Base-by-base conservation (phyloP, 2,888 invertebrate species). In the Parasteatoda lunata region DNA sequence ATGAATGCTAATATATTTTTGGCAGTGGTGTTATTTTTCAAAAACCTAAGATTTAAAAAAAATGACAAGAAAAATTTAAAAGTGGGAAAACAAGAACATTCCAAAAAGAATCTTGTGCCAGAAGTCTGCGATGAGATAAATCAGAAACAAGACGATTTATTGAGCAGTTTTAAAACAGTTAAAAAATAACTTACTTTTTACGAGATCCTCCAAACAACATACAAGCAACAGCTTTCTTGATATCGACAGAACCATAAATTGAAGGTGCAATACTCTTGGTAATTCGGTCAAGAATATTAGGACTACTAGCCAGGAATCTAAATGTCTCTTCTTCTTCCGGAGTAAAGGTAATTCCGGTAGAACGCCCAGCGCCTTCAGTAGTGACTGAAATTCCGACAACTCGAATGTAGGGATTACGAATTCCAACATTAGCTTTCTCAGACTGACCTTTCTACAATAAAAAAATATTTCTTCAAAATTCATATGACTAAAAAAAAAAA, bases 171-270 rank as follows among this genome's bases (percentile, higher is more conserved):
- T 5, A 78, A 54, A 77, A 70, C 7, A 81, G 52, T 54, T 85
- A 75, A 83, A n/a, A 30, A 30, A 30, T 30, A 30, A 30, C 81
- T 77, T 79, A 93, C 93, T 92, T 91, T 91, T 94, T 94, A 64
- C 93, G 91, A 0, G 93, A 93, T 93, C 97, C 99, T 90, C 98
- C 98, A 93, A 99, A 98, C 65, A 99, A 93, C 88, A 99, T 93
- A 91, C 97, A 97, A 11, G 98, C 96, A 83, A 99, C 97, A 3
- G 99, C 97, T 92, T 97, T 99, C 92, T 99, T 99, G 90, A 99
- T 98, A 92, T 99, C 99, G 1, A 93, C 92, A 45, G 95, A 96
- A 0, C 99, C 99, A 92, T 95, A 99, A 89, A 99, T 99, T 90
- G 98, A 98, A 0, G 99, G 99, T 0, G 99, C 99, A 91, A 99